Evolutionary conservation across 2,113 vertebrate species (phyloP).

Genomic region (Sus scrofa): DNA sequence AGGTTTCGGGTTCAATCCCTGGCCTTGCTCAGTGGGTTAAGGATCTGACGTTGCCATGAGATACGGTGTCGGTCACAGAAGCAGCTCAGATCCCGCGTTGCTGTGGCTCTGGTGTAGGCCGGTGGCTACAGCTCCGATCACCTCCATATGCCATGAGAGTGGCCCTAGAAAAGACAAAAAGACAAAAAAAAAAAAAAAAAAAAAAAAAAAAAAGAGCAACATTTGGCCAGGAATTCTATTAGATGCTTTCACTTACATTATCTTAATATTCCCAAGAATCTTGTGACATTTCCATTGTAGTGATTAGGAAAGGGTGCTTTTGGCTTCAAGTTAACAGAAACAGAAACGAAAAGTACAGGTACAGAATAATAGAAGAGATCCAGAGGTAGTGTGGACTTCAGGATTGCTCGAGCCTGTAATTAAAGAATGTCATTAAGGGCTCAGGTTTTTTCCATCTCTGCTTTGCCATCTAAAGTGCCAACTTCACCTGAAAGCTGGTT

Average conservation of each 20-base stretch:
- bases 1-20: no score
- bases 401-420: neutral
- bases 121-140: no score
- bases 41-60: no score
- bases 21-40: no score
- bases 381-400: neutral
- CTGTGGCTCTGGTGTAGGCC: no score
- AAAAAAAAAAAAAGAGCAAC: neutral
- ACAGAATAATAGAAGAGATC: neutral
- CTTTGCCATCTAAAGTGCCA: constrained; percentile 28
- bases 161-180: no score
- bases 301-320: neutral
- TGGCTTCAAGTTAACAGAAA: constrained; percentile 37
- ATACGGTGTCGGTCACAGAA: no score
- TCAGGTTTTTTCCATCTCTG: neutral
- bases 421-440: neutral
- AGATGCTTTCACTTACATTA: neutral
- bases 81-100: no score
- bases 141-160: no score
- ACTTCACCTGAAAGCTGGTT: neutral
- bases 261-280: constrained; percentile 1
- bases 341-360: constrained; percentile 25
- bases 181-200: neutral
- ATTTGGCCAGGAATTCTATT: constrained; percentile 21
- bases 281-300: neutral